phyloP scores from a whole-genome alignment of 2,797 vertebrate species.

The Malurus splendens region DNA sequence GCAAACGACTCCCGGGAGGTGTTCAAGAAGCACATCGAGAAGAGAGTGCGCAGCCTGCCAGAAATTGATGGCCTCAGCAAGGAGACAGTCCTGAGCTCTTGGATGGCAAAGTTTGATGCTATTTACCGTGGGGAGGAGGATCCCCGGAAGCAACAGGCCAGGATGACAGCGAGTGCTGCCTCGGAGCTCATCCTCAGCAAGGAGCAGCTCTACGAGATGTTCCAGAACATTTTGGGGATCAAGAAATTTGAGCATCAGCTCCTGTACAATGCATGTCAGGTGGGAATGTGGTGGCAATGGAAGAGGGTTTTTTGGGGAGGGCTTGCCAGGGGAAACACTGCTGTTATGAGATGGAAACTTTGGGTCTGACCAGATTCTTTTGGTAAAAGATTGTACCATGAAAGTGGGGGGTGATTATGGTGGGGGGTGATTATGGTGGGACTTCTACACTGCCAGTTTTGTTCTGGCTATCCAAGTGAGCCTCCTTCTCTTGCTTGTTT shows the following conservation, averaged over 20 bases:
- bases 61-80: constrained; percentile 97
- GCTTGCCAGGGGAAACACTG: background rate
- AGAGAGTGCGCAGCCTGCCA: constrained; percentile 91
- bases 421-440: background rate
- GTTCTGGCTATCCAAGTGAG: background rate
- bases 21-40: constrained; percentile 98
- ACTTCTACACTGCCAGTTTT: background rate
- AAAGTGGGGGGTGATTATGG: background rate
- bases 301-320: background rate
- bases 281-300: constrained; percentile 43
- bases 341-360: background rate
- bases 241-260: constrained; percentile 97
- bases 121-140: constrained; percentile 96
- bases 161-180: constrained; percentile 90
- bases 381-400: background rate
- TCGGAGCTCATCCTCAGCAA: constrained; percentile 97
- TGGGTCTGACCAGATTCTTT: background rate
- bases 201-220: constrained; percentile 97
- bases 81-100: constrained; percentile 95
- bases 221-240: constrained; percentile 93
- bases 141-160: constrained; percentile 91
- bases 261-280: constrained; percentile 97
- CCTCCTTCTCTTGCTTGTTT: background rate
- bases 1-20: constrained; percentile 92
- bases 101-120: constrained; percentile 95